phyloP scores from a whole-genome alignment of 1,140 invertebrate genomes.

The Drosophila equinoxialis region DNA sequence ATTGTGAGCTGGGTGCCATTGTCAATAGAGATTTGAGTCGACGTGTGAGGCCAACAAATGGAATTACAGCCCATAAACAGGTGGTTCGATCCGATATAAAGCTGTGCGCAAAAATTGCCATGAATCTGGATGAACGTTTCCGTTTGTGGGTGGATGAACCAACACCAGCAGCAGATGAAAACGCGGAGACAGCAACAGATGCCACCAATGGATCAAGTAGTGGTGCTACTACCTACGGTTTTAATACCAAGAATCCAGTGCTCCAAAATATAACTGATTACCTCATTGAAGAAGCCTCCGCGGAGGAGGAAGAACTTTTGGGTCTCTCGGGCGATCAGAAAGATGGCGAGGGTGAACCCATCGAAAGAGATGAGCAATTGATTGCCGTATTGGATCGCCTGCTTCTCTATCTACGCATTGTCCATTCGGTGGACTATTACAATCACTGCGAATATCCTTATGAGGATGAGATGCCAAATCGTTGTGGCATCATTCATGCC shows the following conservation, averaged over 20 bases:
- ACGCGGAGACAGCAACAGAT: conserved; percentile 78
- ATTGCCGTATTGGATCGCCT: conserved; percentile 90
- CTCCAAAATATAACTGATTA: conserved; percentile 99
- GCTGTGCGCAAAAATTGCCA: conserved; percentile 96
- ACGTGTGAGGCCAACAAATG: conserved; percentile 95
- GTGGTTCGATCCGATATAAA: conserved; percentile 96
- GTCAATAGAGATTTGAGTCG: conserved; percentile 97
- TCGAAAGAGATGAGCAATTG: conserved; percentile 92
- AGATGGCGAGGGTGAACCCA: conserved; percentile 84
- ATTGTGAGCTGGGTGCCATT: conserved; percentile 96
- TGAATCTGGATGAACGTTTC: conserved; percentile 94
- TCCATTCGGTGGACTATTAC: conserved; percentile 99
- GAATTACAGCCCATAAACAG: conserved; percentile 95
- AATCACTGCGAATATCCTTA: conserved; percentile 99
- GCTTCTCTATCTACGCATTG: conserved; percentile 96
- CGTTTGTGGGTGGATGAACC: conserved; percentile 88
- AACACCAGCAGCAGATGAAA: conserved; percentile 62
- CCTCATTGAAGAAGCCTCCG: conserved; percentile 98
- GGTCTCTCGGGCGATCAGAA: conserved; percentile 87
- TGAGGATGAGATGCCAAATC: conserved; percentile 99
- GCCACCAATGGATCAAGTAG: conserved; percentile 34
- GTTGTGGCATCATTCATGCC: conserved; percentile 99
- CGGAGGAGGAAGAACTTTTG: conserved; percentile 98
- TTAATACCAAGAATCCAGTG: conserved; percentile 96
- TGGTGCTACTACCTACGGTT: conserved; percentile 86